These are phyloP conservation scores for Ploceus nigricollis DNA, from an alignment of 2,113 vertebrate genomes.

Conservation along the genomic window DNA sequence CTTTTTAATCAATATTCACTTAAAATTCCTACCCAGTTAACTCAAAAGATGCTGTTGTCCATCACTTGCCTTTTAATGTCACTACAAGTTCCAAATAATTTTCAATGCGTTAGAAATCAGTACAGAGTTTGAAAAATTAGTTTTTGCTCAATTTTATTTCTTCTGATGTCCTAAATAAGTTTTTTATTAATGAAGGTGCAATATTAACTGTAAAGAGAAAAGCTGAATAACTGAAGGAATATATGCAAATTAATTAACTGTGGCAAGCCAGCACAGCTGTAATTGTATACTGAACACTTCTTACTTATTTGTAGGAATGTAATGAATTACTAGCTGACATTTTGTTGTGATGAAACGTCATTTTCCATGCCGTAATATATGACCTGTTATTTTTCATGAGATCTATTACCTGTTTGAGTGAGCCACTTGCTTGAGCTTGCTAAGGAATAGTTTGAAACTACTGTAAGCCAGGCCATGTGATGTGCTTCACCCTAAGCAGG, in stretches of 20 bases:
- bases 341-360: background rate
- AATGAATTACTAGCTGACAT: slow-evolving; percentile 4
- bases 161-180: background rate
- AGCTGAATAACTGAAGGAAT: background rate
- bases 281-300: background rate
- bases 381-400: slow-evolving; percentile 29
- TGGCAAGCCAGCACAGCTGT: background rate
- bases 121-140: background rate
- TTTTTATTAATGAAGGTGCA: background rate
- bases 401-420: slow-evolving; percentile 14
- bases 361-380: background rate
- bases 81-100: background rate
- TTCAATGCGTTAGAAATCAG: background rate
- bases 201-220: background rate
- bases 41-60: background rate
- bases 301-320: slow-evolving; percentile 21
- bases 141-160: background rate
- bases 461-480: background rate
- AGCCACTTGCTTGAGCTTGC: slow-evolving; percentile 40
- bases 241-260: background rate
- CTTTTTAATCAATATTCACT: background rate
- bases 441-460: slow-evolving; percentile 24
- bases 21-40: background rate
- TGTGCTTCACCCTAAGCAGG: background rate
- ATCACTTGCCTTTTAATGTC: background rate